Percentiles rank a stretch among this genome's conserved stretches.
Evolutionary conservation across 2,888 invertebrate species (phyloP).

Genomic region (Gymnocheta viridis): DNA sequence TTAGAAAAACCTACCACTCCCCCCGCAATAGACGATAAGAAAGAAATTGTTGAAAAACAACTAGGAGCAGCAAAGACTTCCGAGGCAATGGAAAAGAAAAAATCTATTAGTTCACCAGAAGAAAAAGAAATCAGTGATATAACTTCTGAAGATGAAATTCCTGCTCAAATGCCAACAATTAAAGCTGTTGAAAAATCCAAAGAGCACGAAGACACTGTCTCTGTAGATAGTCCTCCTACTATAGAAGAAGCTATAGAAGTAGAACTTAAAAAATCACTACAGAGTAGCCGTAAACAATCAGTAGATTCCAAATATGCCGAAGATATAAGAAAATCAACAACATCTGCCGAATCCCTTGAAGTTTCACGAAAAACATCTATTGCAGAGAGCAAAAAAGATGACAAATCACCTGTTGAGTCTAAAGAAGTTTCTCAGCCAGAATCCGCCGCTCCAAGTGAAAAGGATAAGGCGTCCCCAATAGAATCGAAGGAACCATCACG

Average conservation of each 20-base stretch:
- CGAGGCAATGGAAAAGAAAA: slow-evolving; percentile 66
- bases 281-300: slow-evolving; percentile 68
- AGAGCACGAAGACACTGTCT: slow-evolving; percentile 78
- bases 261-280: slow-evolving; percentile 75
- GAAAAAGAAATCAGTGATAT: slow-evolving; percentile 79
- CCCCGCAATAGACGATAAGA: background rate
- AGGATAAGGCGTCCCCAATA: slow-evolving; percentile 35
- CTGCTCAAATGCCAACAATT: slow-evolving; percentile 72
- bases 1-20: background rate
- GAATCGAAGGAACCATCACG: slow-evolving; percentile 53
- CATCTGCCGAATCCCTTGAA: slow-evolving; percentile 4
- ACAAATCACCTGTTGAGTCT: slow-evolving; percentile 50
- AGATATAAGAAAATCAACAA: slow-evolving; percentile 11
- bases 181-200: slow-evolving; percentile 72
- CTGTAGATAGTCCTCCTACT: slow-evolving; percentile 80
- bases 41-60: slow-evolving; percentile 8
- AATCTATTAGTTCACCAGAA: slow-evolving; percentile 75
- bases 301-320: slow-evolving; percentile 36
- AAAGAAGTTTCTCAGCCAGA: slow-evolving; percentile 58
- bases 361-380: slow-evolving; percentile 18
- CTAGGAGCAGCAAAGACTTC: background rate
- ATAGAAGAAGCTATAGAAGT: slow-evolving; percentile 81
- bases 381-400: slow-evolving; percentile 51
- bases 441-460: slow-evolving; percentile 50
- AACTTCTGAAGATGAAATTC: slow-evolving; percentile 82